phyloP scores from a whole-genome alignment of 2,113 vertebrate species.

The Romanogobio albipinnatus region DNA sequence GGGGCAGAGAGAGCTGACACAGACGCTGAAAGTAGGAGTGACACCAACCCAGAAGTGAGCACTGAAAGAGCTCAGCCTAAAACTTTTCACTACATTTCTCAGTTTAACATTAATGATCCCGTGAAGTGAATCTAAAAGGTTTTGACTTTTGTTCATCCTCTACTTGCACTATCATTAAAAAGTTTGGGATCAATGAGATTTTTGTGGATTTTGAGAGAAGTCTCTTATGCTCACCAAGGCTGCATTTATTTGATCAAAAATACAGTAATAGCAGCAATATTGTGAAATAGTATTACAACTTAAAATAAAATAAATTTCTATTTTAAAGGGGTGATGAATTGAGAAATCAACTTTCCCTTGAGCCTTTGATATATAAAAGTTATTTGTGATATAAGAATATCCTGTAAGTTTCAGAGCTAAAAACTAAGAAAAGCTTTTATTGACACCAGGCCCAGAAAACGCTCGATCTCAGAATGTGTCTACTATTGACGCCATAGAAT shows the following conservation, averaged over 20 bases:
- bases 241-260: neutral
- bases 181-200: neutral
- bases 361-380: too few relatives aligned
- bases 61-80: neutral
- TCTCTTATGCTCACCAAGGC: neutral
- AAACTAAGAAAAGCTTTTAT: too few relatives aligned
- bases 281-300: neutral
- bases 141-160: neutral
- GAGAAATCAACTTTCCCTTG: too few relatives aligned
- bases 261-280: neutral
- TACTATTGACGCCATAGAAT: too few relatives aligned
- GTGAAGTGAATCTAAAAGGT: neutral
- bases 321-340: too few relatives aligned
- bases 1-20: constrained; percentile 32
- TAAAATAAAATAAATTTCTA: neutral
- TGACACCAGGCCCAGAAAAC: too few relatives aligned
- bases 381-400: too few relatives aligned
- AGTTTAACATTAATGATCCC: neutral
- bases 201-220: neutral
- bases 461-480: too few relatives aligned
- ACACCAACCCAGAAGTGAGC: neutral
- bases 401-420: too few relatives aligned
- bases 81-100: neutral
- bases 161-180: neutral
- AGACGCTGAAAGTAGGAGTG: neutral